Evolutionary conservation across 2,797 vertebrate species (phyloP), one percentile per base, ranked within the genome.

Genomic region (Pempheris klunzingeri): DNA sequence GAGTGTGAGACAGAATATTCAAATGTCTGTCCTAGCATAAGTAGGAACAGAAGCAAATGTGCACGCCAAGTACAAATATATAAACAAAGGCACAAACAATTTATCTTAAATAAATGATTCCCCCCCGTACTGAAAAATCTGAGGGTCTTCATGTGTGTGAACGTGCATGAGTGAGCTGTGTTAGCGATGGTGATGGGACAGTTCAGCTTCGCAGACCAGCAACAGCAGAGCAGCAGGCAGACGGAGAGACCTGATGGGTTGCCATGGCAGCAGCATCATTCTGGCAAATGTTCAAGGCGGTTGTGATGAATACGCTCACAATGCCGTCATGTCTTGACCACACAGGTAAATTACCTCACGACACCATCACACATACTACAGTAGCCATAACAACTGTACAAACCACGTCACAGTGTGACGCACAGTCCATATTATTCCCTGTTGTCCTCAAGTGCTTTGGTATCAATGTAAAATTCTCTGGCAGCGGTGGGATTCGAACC

Each of bases 401-500:
- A 14, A 39, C 30, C 36, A 24, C 15, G 7, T 11, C 14, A 39
- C 0, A 0, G 32, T 30, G 30, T 26, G 2, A 17, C 41, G 3
- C 11, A 32, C 28, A 54, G 24, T 52, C 53, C 3, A 15, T 7
- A 7, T 18, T 18, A 34, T 10, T 54, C 18, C 36, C 14, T 22
- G 5, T 28, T 20, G 3, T 47, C 3, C 17, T 9, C 2, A 71
- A 5, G 12, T n/a, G n/a, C n/a, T n/a, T n/a, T n/a, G n/a, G n/a
- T n/a, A n/a, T n/a, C n/a, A n/a, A n/a, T n/a, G n/a, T 32, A 18
- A 44, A 44, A 44, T n/a, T n/a, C 41, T 2, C 17, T 44, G 30
- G 30, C 30, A 32, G 30, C 30, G 81, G 93, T 94, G 94, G 93
- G 94, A 96, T 95, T 95, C 75, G 89, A 96, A 95, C 94, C 94